Conservation (phyloP, 2,888 invertebrate genomes). For the Charanyca ferruginea region DNA sequence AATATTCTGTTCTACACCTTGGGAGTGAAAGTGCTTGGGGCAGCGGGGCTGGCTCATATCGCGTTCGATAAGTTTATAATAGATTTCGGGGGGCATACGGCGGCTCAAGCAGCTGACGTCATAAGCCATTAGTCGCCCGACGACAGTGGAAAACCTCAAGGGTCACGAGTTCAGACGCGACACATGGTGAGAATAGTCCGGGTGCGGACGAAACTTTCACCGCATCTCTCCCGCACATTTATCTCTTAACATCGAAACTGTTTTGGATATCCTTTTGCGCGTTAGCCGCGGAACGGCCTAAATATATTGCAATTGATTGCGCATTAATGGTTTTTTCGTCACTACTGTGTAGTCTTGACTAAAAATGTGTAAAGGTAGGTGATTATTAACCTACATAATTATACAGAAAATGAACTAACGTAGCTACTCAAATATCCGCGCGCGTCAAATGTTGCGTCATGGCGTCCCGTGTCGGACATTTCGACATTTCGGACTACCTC, state of each 20-base stretch:
- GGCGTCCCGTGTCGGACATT: too few relatives aligned
- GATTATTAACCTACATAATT: too few relatives aligned
- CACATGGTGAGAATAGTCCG: conserved; percentile 85
- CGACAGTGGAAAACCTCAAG: conserved; percentile 83
- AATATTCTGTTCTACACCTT: conserved; percentile 30
- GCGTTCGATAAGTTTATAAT: conserved; percentile 74
- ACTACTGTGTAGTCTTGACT: not conserved
- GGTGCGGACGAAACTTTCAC: conserved; percentile 80
- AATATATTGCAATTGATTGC: conserved; percentile 49
- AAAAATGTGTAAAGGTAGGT: not conserved
- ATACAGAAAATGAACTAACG: too few relatives aligned
- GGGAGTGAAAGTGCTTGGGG: conserved; percentile 18
- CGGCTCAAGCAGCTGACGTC: conserved; percentile 75
- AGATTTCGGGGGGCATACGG: conserved; percentile 65
- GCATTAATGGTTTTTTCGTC: conserved; percentile 21
- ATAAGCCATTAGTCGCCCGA: conserved; percentile 81
- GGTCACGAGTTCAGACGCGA: conserved; percentile 82
- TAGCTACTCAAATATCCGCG: too few relatives aligned
- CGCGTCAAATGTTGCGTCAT: too few relatives aligned
- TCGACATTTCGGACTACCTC: too few relatives aligned
- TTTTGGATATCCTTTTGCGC: conserved; percentile 71
- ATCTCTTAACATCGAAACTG: conserved; percentile 80
- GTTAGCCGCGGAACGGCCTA: conserved; percentile 46
- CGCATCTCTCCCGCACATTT: conserved; percentile 83
- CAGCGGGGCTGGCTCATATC: conserved; percentile 32